Evolutionary conservation across 2,797 vertebrate species (phyloP).

Genomic region (Etheostoma nigrum): DNA sequence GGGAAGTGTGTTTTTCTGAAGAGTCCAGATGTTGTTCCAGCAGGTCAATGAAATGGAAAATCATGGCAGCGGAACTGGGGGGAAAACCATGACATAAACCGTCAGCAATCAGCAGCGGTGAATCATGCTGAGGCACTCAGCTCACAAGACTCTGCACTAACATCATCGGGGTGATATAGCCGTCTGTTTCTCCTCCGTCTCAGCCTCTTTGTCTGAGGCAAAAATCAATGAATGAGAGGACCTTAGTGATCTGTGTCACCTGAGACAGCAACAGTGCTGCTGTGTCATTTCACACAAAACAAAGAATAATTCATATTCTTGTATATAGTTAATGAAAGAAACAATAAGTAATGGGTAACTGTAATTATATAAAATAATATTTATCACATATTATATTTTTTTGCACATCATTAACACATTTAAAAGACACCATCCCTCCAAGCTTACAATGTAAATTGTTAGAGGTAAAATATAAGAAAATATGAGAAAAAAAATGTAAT

Average conservation of each 20-base stretch:
- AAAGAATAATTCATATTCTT: slow-evolving; percentile 5
- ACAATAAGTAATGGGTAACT: background rate
- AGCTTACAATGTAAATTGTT: background rate
- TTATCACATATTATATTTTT: too few relatives aligned
- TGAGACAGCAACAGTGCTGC: slow-evolving; percentile 12
- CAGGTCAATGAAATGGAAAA: slow-evolving; percentile 67
- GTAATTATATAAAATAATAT: background rate
- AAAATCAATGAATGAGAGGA: slow-evolving; percentile 52
- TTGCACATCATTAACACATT: background rate
- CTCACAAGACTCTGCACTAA: slow-evolving; percentile 45
- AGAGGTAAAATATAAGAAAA: background rate
- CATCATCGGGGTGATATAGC: slow-evolving; percentile 59
- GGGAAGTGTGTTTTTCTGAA: slow-evolving; percentile 14
- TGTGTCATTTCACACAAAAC: slow-evolving; percentile 22
- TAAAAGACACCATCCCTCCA: background rate
- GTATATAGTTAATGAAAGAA: background rate
- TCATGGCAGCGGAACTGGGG: slow-evolving; percentile 56
- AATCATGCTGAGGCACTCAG: slow-evolving; percentile 72
- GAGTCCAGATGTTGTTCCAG: slow-evolving; percentile 75
- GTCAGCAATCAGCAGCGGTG: slow-evolving; percentile 75
- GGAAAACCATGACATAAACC: slow-evolving; percentile 82
- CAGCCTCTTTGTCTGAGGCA: slow-evolving; percentile 48
- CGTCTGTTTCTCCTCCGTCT: slow-evolving; percentile 45
- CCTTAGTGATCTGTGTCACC: slow-evolving; percentile 35
- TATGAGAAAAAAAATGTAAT: background rate